Evolutionary conservation across 2,797 vertebrate genomes (phyloP).

Genomic region (Brachyrhaphis roseni): DNA sequence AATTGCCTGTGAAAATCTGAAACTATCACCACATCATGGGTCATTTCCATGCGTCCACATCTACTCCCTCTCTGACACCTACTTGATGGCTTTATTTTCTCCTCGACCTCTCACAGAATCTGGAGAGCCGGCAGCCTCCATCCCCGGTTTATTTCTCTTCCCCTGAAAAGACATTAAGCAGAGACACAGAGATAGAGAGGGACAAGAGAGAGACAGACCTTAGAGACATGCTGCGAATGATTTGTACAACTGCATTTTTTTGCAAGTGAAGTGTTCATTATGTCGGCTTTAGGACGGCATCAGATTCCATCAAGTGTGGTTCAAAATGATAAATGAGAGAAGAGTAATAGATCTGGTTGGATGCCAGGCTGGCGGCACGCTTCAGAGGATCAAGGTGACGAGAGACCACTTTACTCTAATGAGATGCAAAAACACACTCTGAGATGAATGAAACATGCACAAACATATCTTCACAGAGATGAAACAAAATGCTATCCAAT

Average conservation of each 20-base stretch:
- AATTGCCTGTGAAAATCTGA: conserved; percentile 46
- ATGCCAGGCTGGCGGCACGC: conserved; percentile 50
- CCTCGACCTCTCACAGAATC: conserved; percentile 84
- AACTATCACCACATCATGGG: conserved; percentile 49
- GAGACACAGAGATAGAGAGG: conserved; percentile 32
- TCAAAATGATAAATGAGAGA: conserved; percentile 60
- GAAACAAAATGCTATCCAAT: conserved; percentile 3
- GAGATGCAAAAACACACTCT: conserved; percentile 57
- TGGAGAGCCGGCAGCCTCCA: conserved; percentile 82
- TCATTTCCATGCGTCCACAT: conserved; percentile 56
- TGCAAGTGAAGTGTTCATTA: conserved; percentile 60
- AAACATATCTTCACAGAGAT: conserved; percentile 26
- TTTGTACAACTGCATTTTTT: conserved; percentile 43
- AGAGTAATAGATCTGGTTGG: conserved; percentile 36
- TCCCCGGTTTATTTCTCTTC: conserved; percentile 82
- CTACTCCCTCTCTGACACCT: conserved; percentile 68
- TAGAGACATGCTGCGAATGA: conserved; percentile 29
- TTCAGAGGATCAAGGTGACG: conserved; percentile 50
- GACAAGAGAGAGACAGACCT: conserved; percentile 29
- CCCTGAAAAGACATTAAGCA: conserved; percentile 72
- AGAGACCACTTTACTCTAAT: conserved; percentile 58
- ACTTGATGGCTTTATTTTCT: conserved; percentile 88
- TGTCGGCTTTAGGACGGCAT: conserved; percentile 45
- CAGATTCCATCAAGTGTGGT: conserved; percentile 49
- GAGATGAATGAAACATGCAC: conserved; percentile 27